Evolutionary conservation across 2,888 invertebrate genomes (phyloP), one percentile per base, ranked within the genome.

Genomic region (Pyrgus malvae): DNA sequence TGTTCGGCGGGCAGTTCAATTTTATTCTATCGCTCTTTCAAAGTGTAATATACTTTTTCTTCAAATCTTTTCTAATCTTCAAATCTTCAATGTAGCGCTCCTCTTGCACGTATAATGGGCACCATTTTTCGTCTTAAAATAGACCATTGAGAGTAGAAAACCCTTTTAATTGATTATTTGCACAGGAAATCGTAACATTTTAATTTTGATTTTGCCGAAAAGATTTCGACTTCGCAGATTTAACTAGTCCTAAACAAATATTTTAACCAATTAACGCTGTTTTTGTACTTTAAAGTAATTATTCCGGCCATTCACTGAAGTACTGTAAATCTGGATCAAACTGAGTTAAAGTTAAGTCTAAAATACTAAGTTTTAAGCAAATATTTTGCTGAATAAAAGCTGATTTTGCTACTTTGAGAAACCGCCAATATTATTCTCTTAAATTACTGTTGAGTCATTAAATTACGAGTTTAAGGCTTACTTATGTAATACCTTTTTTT

Each of bases 211-310:
- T 54, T 31, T 25, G 31, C 21, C 40, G 6, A 25, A 46, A 54
- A 25, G 40, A 33, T 12, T 40, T 25, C 25, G 38, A 31, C 31
- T 46, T 40, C 8, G 46, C 46, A 31, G 46, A 25, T 54, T 48
- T 41, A 41, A 41, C 46, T 8, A 17, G 27, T 35, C 54, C 48
- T 55, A 48, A 48, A 35, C 38, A 48, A 55, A 55, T 81, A 76
- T 69, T 68, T 72, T 72, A 70, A 69, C 74, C 60, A 75, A 65
- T 68, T 66, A 68, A 68, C 57, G 69, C 70, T 73, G 71, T 72
- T 77, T 67, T 53, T 53, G 38, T 38, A 53, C 41, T 45, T 53
- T 45, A 31, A 23, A 29, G 37, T 19, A 51, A 51, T 51, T 53
- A 45, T 27, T 17, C 11, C 7, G 12, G 23, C 25, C 23, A 19